Base-by-base conservation (phyloP, 1,140 invertebrate species). In the Euura lappo region DNA sequence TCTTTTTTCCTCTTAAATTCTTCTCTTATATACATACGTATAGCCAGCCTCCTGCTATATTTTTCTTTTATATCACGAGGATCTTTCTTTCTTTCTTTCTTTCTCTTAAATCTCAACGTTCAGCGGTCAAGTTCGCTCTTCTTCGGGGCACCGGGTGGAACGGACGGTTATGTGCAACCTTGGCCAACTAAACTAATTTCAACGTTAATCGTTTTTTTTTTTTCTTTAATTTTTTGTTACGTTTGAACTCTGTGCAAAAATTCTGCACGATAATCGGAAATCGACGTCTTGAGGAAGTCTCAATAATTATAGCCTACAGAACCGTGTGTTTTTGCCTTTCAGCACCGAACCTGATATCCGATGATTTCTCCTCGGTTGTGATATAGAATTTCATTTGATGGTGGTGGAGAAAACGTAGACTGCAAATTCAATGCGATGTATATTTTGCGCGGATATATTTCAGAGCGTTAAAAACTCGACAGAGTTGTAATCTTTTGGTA, bases 1-100 rank as follows among this genome's bases (percentile, higher is more conserved):
- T 81, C 77, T 69, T 72, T 46, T 74, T 79, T 78, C 77, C 78
- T 72, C 76, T 78, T 68, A 69, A 76, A 71, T 47, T 76, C 78
- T 79, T 79, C 78, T 77, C 76, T 76, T 72, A 76, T 79, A 76
- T 28, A 28, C 28, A 28, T 28, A 28, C 28, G 28, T 28, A 28
- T 28, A 28, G 28, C 28, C 28, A 28, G 28, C 28, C 28, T 28
- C 28, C 28, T 28, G 28, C 28, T 74, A 76, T 77, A 73, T 77
- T 70, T 77, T 70, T 78, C 73, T 77, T 79, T 74, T 76, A 76
- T 73, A 69, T 75, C 71, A 72, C 74, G 74, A 75, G 51, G 73
- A 64, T 73, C 72, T 73, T 71, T 73, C 69, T 72, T 73, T 64
- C 44, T 71, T 69, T 78, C 64, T 47, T 64, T 47, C 75, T 74